phyloP scores from a whole-genome alignment of 2,113 vertebrate genomes.

The Ceuthmochares aereus region DNA sequence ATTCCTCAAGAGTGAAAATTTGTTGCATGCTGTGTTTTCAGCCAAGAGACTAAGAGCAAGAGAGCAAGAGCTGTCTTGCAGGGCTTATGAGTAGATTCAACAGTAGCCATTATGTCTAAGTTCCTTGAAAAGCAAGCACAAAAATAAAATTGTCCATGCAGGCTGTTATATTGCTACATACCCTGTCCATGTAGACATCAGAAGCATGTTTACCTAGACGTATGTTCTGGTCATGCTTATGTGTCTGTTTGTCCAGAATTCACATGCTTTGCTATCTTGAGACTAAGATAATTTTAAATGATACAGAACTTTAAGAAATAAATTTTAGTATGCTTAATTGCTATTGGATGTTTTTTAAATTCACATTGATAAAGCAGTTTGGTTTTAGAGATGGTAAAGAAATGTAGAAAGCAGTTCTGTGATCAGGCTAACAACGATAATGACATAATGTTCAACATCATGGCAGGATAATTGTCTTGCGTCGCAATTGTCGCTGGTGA shows the following conservation, averaged over 20 bases:
- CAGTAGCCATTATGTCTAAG: not conserved
- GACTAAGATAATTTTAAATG: not conserved
- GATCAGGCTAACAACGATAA: not conserved
- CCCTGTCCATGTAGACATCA: not conserved
- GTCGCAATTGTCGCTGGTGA: not conserved
- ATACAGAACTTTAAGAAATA: not conserved
- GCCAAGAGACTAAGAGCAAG: not conserved
- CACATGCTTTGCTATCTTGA: not conserved
- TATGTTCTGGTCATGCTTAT: not conserved
- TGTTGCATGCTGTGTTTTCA: fast-evolving
- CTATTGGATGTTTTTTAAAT: not conserved
- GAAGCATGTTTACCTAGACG: not conserved
- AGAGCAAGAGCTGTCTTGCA: not conserved
- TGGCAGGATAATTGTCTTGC: not conserved
- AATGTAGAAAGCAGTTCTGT: not conserved
- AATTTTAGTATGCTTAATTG: not conserved
- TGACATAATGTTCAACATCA: not conserved
- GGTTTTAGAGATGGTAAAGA: not conserved
- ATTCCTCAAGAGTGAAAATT: not conserved
- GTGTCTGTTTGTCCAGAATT: not conserved
- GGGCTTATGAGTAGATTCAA: not conserved
- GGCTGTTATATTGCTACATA: not conserved
- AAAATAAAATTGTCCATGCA: not conserved
- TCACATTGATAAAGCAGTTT: not conserved
- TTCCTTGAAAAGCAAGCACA: not conserved